phyloP scores from a whole-genome alignment of 1,140 invertebrate species.

The Drosophila busckii region DNA sequence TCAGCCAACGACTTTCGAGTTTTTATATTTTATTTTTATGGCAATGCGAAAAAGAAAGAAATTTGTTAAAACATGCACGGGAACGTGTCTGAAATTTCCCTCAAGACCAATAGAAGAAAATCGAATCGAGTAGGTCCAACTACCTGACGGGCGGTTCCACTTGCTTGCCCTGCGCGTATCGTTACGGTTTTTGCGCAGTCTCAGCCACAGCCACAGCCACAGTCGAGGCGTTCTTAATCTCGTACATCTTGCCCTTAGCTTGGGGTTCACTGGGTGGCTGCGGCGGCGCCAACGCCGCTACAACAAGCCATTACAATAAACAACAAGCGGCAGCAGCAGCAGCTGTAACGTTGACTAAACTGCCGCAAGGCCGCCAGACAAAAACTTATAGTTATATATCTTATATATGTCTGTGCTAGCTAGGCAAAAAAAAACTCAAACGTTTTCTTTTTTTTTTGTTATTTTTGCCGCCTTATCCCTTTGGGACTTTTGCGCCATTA shows the following conservation, averaged over 20 bases:
- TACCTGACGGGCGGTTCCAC: constrained; percentile 45
- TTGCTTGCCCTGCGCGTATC: constrained; percentile 31
- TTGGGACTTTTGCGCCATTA: constrained; percentile 75
- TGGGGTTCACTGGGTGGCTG: constrained; percentile 26
- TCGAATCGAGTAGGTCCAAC: constrained; percentile 48
- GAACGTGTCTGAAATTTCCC: constrained; percentile 63
- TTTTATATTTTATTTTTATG: too few species aligned
- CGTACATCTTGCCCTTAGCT: constrained; percentile 52
- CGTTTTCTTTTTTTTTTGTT: constrained; percentile 14
- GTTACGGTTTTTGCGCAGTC: constrained; percentile 49
- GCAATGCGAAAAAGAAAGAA: too few species aligned
- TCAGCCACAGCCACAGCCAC: constrained; percentile 40
- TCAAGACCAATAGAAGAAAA: constrained; percentile 64
- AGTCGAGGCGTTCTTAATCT: constrained; percentile 70
- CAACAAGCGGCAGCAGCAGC: constrained; percentile 58
- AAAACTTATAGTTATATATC: too few species aligned
- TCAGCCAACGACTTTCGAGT: too few species aligned
- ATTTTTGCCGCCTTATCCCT: constrained; percentile 66
- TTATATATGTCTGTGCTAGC: constrained; percentile 68
- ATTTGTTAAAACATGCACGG: constrained; percentile 47
- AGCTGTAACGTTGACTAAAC: constrained; percentile 52
- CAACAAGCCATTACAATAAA: constrained; percentile 68
- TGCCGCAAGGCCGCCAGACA: too few species aligned
- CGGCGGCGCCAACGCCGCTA: constrained; percentile 57
- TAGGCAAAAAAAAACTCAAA: constrained; percentile 52